Conservation (phyloP, 2,888 invertebrate species). For the Lithophane leautieri region DNA sequence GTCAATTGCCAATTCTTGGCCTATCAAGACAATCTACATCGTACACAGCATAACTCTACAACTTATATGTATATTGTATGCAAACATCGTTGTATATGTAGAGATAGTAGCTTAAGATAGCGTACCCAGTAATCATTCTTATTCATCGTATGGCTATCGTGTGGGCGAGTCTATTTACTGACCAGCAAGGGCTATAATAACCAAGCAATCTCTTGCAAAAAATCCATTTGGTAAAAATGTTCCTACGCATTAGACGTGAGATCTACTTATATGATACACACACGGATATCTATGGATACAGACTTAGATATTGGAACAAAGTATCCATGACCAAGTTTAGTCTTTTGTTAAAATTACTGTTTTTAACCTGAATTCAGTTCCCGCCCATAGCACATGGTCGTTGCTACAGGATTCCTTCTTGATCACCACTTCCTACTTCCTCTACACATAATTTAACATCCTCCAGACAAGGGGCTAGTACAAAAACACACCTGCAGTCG, state of each 20-base stretch:
- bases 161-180: conserved; percentile 31
- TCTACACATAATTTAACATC: conserved; percentile 1
- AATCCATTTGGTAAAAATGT: not conserved
- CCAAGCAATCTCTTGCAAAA: conserved; percentile 2
- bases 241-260: not conserved
- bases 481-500: conserved; percentile 8
- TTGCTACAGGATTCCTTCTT: not conserved
- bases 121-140: conserved; percentile 14
- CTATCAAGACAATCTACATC: conserved; percentile 2
- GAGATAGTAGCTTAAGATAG: conserved; percentile 21
- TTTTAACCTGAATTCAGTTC: too few species aligned
- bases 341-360: not conserved
- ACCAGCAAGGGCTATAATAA: conserved; percentile 1
- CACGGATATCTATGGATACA: too few species aligned
- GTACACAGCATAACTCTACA: not conserved
- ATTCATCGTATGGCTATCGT: conserved; percentile 27
- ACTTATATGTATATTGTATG: not conserved
- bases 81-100: not conserved
- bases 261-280: too few species aligned
- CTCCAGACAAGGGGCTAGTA: not conserved
- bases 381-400: not conserved
- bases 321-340: not conserved
- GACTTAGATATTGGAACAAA: not conserved
- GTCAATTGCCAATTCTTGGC: not conserved
- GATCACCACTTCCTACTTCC: not conserved